Evolutionary conservation across 2,113 vertebrate genomes (phyloP).

Genomic region (Macroglossus sobrinus): DNA sequence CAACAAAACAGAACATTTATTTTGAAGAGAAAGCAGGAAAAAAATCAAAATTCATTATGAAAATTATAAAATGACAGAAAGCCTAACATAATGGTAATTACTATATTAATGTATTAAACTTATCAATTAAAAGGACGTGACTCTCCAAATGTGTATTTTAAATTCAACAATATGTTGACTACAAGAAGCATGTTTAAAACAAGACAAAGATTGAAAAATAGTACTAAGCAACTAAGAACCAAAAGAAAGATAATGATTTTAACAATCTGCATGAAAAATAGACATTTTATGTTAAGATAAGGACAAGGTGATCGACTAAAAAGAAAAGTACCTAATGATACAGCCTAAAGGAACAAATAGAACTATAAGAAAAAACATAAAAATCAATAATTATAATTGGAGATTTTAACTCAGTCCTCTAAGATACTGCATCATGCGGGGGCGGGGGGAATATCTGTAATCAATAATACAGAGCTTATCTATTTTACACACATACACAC

Average conservation of each 20-base stretch:
- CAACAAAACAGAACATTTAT: background rate
- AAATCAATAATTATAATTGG: background rate
- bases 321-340: background rate
- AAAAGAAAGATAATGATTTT: background rate
- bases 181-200: background rate
- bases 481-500: background rate
- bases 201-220: background rate
- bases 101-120: conserved; percentile 12
- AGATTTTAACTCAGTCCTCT: background rate
- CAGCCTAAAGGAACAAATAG: background rate
- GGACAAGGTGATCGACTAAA: background rate
- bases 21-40: background rate
- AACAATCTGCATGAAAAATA: background rate
- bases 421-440: background rate
- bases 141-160: background rate
- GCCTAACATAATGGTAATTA: background rate
- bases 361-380: background rate
- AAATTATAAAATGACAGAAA: conserved; percentile 23
- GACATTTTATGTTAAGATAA: background rate
- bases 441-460: background rate
- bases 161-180: background rate
- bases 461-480: background rate
- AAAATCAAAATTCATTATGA: conserved; percentile 21
- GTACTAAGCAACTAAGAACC: background rate
- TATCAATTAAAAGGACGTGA: background rate